These are phyloP conservation scores for Drosophila colorata DNA, from an alignment of 2,888 invertebrate species.

Conservation along the genomic window DNA sequence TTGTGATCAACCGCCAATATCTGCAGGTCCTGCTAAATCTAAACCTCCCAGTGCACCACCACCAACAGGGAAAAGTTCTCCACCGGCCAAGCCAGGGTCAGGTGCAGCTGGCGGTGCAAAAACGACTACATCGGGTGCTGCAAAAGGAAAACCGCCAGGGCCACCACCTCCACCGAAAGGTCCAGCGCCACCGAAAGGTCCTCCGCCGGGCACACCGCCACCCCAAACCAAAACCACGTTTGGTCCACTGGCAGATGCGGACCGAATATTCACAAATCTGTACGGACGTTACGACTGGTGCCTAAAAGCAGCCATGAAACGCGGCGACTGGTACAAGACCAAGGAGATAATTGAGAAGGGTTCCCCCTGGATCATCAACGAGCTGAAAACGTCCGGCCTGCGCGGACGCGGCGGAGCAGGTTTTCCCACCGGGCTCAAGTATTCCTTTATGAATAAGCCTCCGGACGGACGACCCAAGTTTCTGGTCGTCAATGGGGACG, in stretches of 20 bases:
- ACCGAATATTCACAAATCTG: constrained; percentile 97
- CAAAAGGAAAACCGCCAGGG: constrained; percentile 8
- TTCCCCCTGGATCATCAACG: constrained; percentile 97
- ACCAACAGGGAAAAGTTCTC: neutral
- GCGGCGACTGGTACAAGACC: constrained; percentile 98
- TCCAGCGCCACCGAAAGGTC: constrained; percentile 42
- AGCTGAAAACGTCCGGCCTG: constrained; percentile 96
- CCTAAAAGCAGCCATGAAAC: constrained; percentile 93
- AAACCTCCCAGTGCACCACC: neutral
- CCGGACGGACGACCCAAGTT: constrained; percentile 97
- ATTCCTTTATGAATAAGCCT: constrained; percentile 99
- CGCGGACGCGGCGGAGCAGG: constrained; percentile 99
- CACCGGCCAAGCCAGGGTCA: neutral
- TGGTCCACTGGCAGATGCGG: constrained; percentile 93
- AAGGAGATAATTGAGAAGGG: constrained; percentile 98
- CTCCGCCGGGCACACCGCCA: constrained; percentile 85
- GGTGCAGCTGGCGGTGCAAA: neutral
- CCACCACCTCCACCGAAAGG: constrained; percentile 10
- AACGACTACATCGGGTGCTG: constrained; percentile 1
- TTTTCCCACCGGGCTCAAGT: constrained; percentile 99
- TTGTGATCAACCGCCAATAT: neutral
- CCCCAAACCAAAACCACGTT: constrained; percentile 49
- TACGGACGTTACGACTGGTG: constrained; percentile 99
- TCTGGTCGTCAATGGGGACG: constrained; percentile 98
- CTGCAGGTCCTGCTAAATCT: neutral